Conservation (phyloP, 2,888 invertebrate genomes). For the Caenorhabditis japonica region DNA sequence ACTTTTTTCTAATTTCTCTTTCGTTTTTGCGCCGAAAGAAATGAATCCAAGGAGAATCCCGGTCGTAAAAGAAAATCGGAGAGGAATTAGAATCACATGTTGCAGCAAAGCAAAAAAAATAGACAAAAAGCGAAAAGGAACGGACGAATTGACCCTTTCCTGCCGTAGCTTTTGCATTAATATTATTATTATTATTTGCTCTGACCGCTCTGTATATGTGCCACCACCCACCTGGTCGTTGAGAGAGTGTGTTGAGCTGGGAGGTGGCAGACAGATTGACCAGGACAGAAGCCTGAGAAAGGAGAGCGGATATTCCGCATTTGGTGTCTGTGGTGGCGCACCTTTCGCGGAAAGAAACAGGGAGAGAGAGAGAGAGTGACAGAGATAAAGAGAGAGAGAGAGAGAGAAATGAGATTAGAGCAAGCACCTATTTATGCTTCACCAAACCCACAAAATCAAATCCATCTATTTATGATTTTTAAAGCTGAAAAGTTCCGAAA, state of each 20-base stretch:
- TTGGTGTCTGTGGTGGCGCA: constrained; percentile 24
- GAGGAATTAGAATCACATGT: constrained; percentile 48
- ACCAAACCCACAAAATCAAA: no score
- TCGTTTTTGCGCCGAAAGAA: constrained; percentile 22
- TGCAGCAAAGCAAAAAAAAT: constrained; percentile 14
- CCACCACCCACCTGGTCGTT: constrained; percentile 41
- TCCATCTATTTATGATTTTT: no score
- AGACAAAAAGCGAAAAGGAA: constrained; percentile 5
- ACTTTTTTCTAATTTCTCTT: constrained; percentile 32
- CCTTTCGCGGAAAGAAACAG: constrained; percentile 11
- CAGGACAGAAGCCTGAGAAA: background rate
- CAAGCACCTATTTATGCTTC: no score
- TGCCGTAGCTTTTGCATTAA: no score
- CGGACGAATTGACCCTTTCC: no score
- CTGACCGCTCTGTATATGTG: no score
- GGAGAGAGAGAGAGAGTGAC: no score
- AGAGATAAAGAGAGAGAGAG: no score
- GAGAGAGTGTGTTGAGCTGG: constrained; percentile 2
- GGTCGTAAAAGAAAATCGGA: constrained; percentile 48
- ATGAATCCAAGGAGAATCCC: no score
- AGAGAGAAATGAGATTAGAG: no score
- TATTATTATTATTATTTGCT: no score
- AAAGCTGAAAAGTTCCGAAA: no score
- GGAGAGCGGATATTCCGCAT: constrained; percentile 24
- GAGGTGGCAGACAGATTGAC: constrained; percentile 5